Percentiles rank a stretch among this genome's conserved stretches.
Conservation (phyloP, 2,797 vertebrate species). For the Anableps anableps region DNA sequence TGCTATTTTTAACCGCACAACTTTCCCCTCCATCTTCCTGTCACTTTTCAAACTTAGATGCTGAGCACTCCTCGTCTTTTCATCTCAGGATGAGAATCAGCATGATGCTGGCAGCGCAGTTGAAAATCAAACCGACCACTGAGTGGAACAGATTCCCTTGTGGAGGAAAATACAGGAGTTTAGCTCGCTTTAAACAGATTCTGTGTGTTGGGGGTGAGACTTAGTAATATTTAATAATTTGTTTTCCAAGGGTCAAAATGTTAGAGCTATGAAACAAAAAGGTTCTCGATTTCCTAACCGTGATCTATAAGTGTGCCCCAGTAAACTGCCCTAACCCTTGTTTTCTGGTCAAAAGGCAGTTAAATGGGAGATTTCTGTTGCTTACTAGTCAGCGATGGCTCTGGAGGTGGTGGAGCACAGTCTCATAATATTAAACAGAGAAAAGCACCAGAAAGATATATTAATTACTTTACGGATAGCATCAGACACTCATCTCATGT, state of each 20-base stretch:
- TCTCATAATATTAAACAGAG: slow-evolving; percentile 40
- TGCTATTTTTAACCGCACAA: neutral
- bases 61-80: slow-evolving; percentile 3
- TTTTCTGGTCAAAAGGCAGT: slow-evolving; percentile 38
- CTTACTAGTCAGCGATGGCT: slow-evolving; percentile 27
- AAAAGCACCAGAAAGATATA: slow-evolving; percentile 36
- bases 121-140: slow-evolving; percentile 17
- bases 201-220: neutral
- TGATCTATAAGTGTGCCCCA: slow-evolving; percentile 49
- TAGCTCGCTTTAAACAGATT: slow-evolving; percentile 23
- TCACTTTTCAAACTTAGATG: neutral
- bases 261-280: slow-evolving; percentile 51
- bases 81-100: neutral
- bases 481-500: slow-evolving; percentile 42
- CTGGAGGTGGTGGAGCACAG: slow-evolving; percentile 11
- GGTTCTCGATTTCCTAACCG: slow-evolving; percentile 41
- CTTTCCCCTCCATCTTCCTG: slow-evolving; percentile 2
- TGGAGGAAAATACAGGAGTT: slow-evolving; percentile 28
- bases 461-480: slow-evolving; percentile 62
- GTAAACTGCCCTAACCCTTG: slow-evolving; percentile 28
- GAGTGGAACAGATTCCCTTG: slow-evolving; percentile 10
- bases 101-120: neutral
- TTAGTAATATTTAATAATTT: slow-evolving; percentile 24
- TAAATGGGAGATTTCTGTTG: slow-evolving; percentile 54
- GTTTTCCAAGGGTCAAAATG: slow-evolving; percentile 31